Evolutionary conservation across 1,140 invertebrate genomes (phyloP).

Genomic region (Acyrthosiphon pisum): DNA sequence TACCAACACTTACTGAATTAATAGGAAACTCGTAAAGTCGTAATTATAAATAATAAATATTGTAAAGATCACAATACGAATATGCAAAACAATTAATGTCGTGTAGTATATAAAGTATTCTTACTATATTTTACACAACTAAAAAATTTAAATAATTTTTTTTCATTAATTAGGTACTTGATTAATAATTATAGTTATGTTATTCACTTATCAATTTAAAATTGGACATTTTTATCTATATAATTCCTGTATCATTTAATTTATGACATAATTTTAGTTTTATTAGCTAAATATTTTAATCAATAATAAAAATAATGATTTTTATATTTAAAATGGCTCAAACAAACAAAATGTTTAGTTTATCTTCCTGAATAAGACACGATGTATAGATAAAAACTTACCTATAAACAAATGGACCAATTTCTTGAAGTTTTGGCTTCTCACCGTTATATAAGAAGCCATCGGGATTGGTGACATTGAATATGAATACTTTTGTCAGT

Average conservation of each 20-base stretch:
- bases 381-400: constrained; percentile 62
- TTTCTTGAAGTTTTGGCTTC: constrained; percentile 80
- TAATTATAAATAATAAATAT: no score
- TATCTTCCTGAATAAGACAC: no score
- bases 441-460: constrained; percentile 80
- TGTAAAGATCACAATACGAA: neutral
- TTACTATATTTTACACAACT: neutral
- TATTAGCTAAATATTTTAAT: neutral
- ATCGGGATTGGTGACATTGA: constrained; percentile 85
- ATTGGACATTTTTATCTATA: neutral
- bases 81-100: neutral
- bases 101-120: neutral
- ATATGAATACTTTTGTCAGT: constrained; percentile 88
- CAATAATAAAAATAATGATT: neutral
- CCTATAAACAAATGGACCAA: constrained; percentile 87
- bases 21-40: no score
- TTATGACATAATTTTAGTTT: neutral
- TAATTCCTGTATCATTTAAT: neutral
- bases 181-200: neutral
- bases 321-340: neutral
- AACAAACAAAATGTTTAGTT: no score
- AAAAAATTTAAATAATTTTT: neutral
- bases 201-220: neutral
- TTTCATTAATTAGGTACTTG: neutral
- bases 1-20: no score